Evolutionary conservation across 2,888 invertebrate genomes (phyloP).

Genomic region (Hipparchia semele): DNA sequence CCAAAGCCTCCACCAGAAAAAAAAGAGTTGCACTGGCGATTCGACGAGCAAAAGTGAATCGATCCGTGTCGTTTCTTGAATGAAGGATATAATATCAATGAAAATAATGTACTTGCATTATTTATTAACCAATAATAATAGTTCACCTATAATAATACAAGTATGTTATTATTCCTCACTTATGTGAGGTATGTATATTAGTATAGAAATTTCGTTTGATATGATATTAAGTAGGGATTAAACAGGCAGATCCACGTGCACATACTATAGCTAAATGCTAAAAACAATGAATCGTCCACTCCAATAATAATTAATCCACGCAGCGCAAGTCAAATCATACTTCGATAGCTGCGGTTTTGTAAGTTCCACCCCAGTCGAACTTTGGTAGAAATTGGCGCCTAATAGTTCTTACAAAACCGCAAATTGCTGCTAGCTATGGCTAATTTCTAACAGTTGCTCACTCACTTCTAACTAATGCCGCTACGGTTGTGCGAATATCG

Average conservation of each 20-base stretch:
- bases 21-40: too few relatives aligned
- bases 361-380: conserved; percentile 18
- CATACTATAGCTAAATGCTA: background rate
- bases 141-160: too few relatives aligned
- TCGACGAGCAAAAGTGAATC: too few relatives aligned
- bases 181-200: too few relatives aligned
- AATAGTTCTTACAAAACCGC: conserved; percentile 25
- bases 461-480: background rate
- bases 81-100: too few relatives aligned
- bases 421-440: conserved; percentile 19
- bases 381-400: conserved; percentile 26
- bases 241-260: background rate
- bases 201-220: background rate
- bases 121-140: too few relatives aligned
- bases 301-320: conserved; percentile 9
- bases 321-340: conserved; percentile 17
- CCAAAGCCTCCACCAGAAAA: too few relatives aligned
- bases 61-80: too few relatives aligned
- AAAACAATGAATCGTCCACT: background rate
- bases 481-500: background rate
- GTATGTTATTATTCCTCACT: too few relatives aligned
- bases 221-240: background rate
- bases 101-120: too few relatives aligned
- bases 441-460: conserved; percentile 18
- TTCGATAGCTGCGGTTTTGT: conserved; percentile 23